These are phyloP conservation scores for Ophthalmolycus amberensis DNA, from an alignment of 2,113 vertebrate species.

Conservation along the genomic window DNA sequence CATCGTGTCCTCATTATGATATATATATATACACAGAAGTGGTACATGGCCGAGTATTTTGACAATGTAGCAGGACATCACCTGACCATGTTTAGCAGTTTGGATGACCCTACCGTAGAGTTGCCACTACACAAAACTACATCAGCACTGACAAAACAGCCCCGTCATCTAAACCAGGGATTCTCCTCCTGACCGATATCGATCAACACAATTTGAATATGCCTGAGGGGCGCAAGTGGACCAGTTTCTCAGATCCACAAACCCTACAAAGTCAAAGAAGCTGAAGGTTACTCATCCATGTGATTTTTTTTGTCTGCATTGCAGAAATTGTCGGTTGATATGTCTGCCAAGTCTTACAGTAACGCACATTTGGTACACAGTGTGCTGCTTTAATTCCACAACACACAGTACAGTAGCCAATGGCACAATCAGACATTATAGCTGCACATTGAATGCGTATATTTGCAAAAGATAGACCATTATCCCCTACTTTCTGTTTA, in stretches of 20 bases:
- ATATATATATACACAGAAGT: background rate
- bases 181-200: slow-evolving; percentile 51
- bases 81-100: background rate
- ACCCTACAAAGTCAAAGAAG: slow-evolving; percentile 7
- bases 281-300: slow-evolving; percentile 59
- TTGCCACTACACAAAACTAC: background rate
- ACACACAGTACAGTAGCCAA: background rate
- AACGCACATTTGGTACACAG: slow-evolving; percentile 60
- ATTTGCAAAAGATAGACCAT: background rate
- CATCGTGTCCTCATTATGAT: background rate
- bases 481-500: background rate
- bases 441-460: background rate
- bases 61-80: background rate
- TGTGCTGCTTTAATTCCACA: slow-evolving; percentile 48
- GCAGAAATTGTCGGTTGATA: slow-evolving; percentile 69
- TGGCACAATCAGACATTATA: background rate
- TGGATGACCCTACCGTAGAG: background rate
- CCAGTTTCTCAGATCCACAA: slow-evolving; percentile 19
- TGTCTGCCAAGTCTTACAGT: slow-evolving; percentile 46
- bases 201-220: slow-evolving; percentile 6
- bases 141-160: slow-evolving; percentile 2
- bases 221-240: background rate
- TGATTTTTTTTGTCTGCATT: slow-evolving; percentile 58
- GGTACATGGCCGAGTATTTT: background rate
- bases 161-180: slow-evolving; percentile 3